Base-by-base conservation (phyloP, 2,888 invertebrate species). In the Melanostoma mellinum region DNA sequence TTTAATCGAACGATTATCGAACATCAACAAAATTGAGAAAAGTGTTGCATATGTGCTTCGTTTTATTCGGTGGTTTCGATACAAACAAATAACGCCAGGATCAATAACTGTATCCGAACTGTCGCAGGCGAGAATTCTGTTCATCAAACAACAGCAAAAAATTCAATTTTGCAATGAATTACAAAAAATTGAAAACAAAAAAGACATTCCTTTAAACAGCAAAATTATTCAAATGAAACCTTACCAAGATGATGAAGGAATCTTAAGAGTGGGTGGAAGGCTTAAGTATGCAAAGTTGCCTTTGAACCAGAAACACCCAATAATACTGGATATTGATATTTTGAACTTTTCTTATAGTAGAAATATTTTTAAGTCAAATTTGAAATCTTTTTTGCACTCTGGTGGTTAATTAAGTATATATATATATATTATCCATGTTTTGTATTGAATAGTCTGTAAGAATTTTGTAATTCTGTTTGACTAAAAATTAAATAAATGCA, bases 321-420 rank as follows among this genome's bases (percentile, higher is more conserved):
- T 71, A 38, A 40, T 81, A 6, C 40, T 81, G 20, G 20, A 20
- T n/a, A n/a, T n/a, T n/a, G n/a, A n/a, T n/a, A n/a, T n/a, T n/a
- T n/a, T n/a, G n/a, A n/a, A n/a, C n/a, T n/a, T n/a, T n/a, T n/a
- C n/a, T n/a, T n/a, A n/a, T n/a, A n/a, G n/a, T n/a, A n/a, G n/a
- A n/a, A n/a, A n/a, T n/a, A n/a, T n/a, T n/a, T n/a, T n/a, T n/a
- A n/a, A n/a, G n/a, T n/a, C n/a, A n/a, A n/a, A n/a, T n/a, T n/a
- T n/a, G n/a, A n/a, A n/a, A n/a, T n/a, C n/a, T n/a, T n/a, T n/a
- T n/a, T n/a, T n/a, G n/a, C n/a, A n/a, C n/a, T n/a, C n/a, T n/a
- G n/a, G n/a, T n/a, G n/a, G n/a, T n/a, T n/a, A n/a, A n/a, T n/a
- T n/a, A n/a, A n/a, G n/a, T n/a, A n/a, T n/a, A n/a, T n/a, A n/a